Evolutionary conservation across 2,113 vertebrate genomes (phyloP).

Genomic region (Rhinopomastus cyanomelas): DNA sequence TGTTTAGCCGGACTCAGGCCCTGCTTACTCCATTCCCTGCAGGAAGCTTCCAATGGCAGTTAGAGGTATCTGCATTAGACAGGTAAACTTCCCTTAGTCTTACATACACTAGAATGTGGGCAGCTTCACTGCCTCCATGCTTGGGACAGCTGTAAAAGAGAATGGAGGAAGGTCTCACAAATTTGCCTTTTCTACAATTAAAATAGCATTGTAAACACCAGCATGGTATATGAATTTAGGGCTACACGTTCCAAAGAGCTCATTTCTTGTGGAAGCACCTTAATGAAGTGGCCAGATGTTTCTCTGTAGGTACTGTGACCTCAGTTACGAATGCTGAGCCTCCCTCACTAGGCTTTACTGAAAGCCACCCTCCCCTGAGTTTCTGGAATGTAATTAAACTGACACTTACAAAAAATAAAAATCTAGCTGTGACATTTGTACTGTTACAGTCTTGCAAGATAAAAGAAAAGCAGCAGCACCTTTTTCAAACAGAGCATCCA

Average conservation of each 20-base stretch:
- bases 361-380: neutral
- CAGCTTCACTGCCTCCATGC: neutral
- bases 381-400: neutral
- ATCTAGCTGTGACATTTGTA: neutral
- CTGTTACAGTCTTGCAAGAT: neutral
- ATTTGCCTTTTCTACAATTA: neutral
- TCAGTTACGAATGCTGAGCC: neutral
- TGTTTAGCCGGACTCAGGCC: neutral
- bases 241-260: neutral
- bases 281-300: neutral
- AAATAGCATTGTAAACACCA: neutral
- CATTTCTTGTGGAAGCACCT: neutral
- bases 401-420: neutral
- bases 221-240: neutral
- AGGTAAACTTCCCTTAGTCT: neutral
- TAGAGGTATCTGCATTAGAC: neutral
- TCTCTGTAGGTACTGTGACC: neutral
- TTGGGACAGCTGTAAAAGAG: neutral
- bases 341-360: neutral
- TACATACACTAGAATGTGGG: fast-evolving
- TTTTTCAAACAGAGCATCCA: neutral
- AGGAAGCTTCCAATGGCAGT: neutral
- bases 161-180: neutral
- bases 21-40: neutral
- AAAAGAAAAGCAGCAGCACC: neutral